Evolutionary conservation across 2,888 invertebrate genomes (phyloP).

Genomic region (Unio pictorum): DNA sequence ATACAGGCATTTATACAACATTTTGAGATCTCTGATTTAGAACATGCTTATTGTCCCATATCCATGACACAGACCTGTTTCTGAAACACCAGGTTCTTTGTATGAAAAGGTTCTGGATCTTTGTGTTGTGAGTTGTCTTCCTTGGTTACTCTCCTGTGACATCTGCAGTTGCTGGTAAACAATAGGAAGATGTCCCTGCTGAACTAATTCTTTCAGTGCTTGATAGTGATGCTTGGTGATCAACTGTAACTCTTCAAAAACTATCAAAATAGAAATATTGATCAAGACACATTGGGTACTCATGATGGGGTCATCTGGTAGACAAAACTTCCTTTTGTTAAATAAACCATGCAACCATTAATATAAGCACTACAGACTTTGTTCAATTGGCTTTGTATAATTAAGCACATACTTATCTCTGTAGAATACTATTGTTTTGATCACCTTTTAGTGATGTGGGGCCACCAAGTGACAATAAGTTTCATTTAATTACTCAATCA

Average conservation of each 20-base stretch:
- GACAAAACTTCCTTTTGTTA: neutral
- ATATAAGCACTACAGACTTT: too few species aligned
- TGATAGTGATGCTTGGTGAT: constrained; percentile 53
- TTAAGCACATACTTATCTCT: too few species aligned
- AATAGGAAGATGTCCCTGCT: constrained; percentile 43
- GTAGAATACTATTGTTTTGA: too few species aligned
- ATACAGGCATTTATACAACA: too few species aligned
- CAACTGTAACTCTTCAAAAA: constrained; percentile 58
- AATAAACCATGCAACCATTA: neutral
- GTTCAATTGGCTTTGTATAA: neutral
- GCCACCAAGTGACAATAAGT: too few species aligned
- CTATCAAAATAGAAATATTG: constrained; percentile 30
- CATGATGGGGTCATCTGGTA: neutral
- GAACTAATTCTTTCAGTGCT: constrained; percentile 42
- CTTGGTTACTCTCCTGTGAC: neutral
- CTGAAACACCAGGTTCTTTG: neutral
- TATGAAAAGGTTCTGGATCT: constrained; percentile 28
- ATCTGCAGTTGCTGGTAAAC: constrained; percentile 33
- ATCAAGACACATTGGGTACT: neutral
- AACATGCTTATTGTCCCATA: too few species aligned
- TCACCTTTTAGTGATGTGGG: too few species aligned
- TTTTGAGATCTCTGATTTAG: too few species aligned
- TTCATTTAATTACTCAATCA: neutral
- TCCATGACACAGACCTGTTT: too few species aligned
- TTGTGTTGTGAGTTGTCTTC: neutral